Base-by-base conservation (phyloP, 2,113 vertebrate species). In the Vidua macroura region DNA sequence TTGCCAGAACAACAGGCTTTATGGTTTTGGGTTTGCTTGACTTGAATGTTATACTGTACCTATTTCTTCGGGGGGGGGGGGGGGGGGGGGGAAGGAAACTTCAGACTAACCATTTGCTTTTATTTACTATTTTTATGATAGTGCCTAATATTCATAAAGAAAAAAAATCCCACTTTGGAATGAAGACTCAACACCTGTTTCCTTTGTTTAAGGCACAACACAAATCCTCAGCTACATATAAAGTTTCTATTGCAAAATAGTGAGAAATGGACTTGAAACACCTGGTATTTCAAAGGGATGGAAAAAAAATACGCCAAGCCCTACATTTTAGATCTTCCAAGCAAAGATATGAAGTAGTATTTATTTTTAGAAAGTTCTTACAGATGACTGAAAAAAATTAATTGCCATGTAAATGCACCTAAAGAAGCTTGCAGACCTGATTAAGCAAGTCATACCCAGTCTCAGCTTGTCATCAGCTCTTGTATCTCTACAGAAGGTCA, bases 341-440 rank as follows among this genome's bases (percentile, higher is more conserved):
- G 39, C 16, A 80, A 85, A 80, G 49, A 56, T 22, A 53, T 44
- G 21, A 82, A 77, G 37, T 24, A 75, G 27, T 70, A 67, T 35
- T 74, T 91, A 80, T 90, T 95, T 95, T 91, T 74, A 86, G 52
- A 67, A 88, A 86, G 37, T 84, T 90, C 31, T 78, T 79, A 64
- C 10, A 64, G 58, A 37, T 56, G 3, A 39, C 25, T 80, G 33
- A 14, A 82, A 72, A 76, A 89, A 69, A 20, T 17, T 31, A 70
- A 91, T 33, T 76, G 55, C 39, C 20, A 64, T 52, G 35, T 63
- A 93, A 92, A 83, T n/a, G 21, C 30, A 88, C 84, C 72, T 83
- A 79, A 89, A 93, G 75, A 88, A 59, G 44, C 72, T 41, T 67
- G 64, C 59, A 88, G 88, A 89, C 48, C 23, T 87, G 69, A 93